Evolutionary conservation across 2,888 invertebrate genomes (phyloP).

Genomic region (Andrena hattorfiana): DNA sequence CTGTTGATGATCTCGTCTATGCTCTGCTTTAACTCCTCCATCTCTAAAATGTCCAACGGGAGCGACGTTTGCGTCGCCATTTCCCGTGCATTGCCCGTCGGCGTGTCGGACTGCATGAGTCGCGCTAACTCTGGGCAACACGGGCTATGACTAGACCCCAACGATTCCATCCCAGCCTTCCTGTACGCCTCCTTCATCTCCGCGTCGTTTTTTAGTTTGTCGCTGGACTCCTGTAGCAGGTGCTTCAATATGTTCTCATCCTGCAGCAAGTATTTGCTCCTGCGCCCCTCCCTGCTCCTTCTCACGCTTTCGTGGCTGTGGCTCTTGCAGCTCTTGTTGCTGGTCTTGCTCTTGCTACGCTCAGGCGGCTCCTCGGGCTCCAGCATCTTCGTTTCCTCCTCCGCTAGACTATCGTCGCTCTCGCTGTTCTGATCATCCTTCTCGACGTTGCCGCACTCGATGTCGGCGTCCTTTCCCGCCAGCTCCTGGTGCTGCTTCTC

Average conservation of each 20-base stretch:
- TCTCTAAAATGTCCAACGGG: slow-evolving; percentile 82
- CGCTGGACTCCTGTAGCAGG: slow-evolving; percentile 76
- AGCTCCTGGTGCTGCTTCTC: slow-evolving; percentile 59
- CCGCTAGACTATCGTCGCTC: slow-evolving; percentile 79
- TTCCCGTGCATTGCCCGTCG: slow-evolving; percentile 77
- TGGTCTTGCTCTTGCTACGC: slow-evolving; percentile 78
- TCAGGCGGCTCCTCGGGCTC: slow-evolving; percentile 70
- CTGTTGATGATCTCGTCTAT: slow-evolving; percentile 83
- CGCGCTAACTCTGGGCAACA: slow-evolving; percentile 79
- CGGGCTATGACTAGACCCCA: slow-evolving; percentile 79
- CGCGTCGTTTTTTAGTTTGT: slow-evolving; percentile 75
- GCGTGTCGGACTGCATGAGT: slow-evolving; percentile 76
- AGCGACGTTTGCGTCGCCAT: slow-evolving; percentile 83
- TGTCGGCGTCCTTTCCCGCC: slow-evolving; percentile 71
- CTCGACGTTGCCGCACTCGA: slow-evolving; percentile 74
- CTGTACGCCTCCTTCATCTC: slow-evolving; percentile 74
- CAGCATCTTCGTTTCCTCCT: slow-evolving; percentile 80
- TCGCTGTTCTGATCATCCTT: slow-evolving; percentile 79
- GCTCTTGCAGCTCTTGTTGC: slow-evolving; percentile 75
- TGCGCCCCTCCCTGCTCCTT: slow-evolving; percentile 75
- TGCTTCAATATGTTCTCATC: slow-evolving; percentile 80
- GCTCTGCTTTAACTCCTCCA: slow-evolving; percentile 83
- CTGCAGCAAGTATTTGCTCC: slow-evolving; percentile 79
- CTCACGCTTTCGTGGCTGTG: slow-evolving; percentile 69
- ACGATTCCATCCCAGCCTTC: slow-evolving; percentile 76